Evolutionary conservation across 2,113 vertebrate genomes (phyloP).

Genomic region (Hippotragus niger): DNA sequence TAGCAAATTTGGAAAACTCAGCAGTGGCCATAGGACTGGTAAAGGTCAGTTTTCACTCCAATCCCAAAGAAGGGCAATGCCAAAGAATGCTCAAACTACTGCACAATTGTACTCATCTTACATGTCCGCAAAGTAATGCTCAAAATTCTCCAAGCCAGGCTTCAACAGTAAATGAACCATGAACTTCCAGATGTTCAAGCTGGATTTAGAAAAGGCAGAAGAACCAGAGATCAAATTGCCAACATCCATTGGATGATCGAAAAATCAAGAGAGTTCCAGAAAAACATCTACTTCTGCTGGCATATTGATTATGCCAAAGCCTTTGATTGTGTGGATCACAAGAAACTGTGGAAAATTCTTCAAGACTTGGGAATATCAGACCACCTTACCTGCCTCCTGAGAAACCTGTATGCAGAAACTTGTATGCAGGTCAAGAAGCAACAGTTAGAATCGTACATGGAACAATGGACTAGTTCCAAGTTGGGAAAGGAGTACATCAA

Average conservation of each 20-base stretch:
- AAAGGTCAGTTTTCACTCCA: neutral
- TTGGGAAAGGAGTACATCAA: neutral
- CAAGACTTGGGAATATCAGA: neutral
- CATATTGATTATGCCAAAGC: neutral
- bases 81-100: neutral
- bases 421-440: neutral
- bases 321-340: neutral
- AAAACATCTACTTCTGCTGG: neutral
- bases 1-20: neutral
- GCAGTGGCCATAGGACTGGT: neutral
- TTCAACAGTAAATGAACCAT: neutral
- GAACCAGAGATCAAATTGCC: neutral
- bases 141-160: neutral
- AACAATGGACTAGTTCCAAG: neutral
- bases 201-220: neutral
- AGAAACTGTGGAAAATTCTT: neutral
- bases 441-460: neutral
- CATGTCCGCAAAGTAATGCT: neutral
- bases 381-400: neutral
- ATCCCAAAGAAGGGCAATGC: neutral
- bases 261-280: neutral
- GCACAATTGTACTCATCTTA: neutral
- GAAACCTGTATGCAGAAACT: neutral
- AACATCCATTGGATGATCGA: rapidly evolving
- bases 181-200: neutral